Base-by-base conservation (phyloP, 1,140 invertebrate species). In the Lineus longissimus region DNA sequence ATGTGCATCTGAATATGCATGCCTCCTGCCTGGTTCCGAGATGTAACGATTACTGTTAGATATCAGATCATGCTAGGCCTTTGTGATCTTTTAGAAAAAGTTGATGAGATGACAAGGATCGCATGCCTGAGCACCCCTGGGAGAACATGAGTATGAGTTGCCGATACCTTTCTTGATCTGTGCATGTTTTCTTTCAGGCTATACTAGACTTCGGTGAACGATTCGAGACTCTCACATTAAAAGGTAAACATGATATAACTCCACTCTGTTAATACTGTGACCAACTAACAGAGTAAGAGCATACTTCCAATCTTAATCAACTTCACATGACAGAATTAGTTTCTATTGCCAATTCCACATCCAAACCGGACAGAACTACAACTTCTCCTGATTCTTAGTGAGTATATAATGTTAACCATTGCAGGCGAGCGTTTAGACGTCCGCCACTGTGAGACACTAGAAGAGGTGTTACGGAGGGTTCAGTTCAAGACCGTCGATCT, bases 401-500 rank as follows among this genome's bases (percentile, higher is more conserved):
- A 9, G 40, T 0, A 22, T 58, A n/a, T 58, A n/a, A 19, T 6
- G 29, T 57, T 31, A 41, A 61, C 31, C n/a, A 9, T 30, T 17
- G 31, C 64, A 84, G 83, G 78, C 54, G 81, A 84, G 63, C 75
- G 76, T 63, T 77, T 91, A 59, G 83, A 85, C 68, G 76, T 84
- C 61, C 79, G 84, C 57, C 84, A 87, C 66, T 88, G 87, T 75
- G 90, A 92, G 80, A 84, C 87, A 56, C 74, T 91, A 45, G 90
- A 92, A 78, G 90, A 91, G 78, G 85, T 92, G 70, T 85, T 92
- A 31, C 88, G 88, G 77, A 80, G 89, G 76, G 83, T 91, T 31
- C 88, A 89, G 76, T 91, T 91, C 79, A 78, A 86, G 63, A 83
- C 84, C 67, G 73, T 91, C 43, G 86, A 91, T 81, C 77, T 91